phyloP scores from a whole-genome alignment of 2,797 vertebrate species.

The Podarcis siculus region DNA sequence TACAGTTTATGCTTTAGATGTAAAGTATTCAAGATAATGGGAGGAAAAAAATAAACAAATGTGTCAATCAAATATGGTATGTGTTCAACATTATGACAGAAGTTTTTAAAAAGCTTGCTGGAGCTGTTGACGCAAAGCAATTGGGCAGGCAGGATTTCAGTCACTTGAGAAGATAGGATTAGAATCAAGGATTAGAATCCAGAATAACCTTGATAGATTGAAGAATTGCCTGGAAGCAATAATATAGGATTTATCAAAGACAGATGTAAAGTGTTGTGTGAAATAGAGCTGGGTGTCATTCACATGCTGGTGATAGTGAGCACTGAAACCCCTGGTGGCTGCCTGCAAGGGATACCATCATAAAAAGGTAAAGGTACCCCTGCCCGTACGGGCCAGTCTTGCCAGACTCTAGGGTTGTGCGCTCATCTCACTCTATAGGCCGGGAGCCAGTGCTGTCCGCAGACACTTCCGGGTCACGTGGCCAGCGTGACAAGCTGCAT shows the following conservation, averaged over 20 bases:
- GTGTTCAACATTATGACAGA: not conserved
- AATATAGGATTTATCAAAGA: slow-evolving; percentile 26
- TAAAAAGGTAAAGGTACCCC: too few species aligned
- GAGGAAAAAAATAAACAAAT: not conserved
- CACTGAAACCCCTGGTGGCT: too few species aligned
- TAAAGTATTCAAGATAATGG: not conserved
- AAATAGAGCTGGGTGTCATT: not conserved
- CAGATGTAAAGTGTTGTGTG: slow-evolving; percentile 4
- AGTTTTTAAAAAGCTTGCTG: not conserved
- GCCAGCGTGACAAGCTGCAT: too few species aligned
- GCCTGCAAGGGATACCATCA: too few species aligned
- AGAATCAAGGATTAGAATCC: slow-evolving; percentile 23
- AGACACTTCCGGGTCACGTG: too few species aligned
- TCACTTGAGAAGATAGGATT: slow-evolving; percentile 3
- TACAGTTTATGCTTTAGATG: not conserved
- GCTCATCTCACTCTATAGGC: too few species aligned
- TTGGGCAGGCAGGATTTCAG: not conserved
- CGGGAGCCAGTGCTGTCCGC: too few species aligned
- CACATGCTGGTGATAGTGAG: too few species aligned
- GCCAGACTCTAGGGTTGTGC: too few species aligned
- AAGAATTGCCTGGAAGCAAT: slow-evolving; percentile 15
- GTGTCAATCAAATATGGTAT: not conserved
- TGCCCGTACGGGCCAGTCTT: too few species aligned
- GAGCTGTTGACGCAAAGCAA: not conserved
- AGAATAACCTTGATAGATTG: slow-evolving; percentile 26